phyloP scores from a whole-genome alignment of 2,888 invertebrate species.

The Perithous albicinctus region DNA sequence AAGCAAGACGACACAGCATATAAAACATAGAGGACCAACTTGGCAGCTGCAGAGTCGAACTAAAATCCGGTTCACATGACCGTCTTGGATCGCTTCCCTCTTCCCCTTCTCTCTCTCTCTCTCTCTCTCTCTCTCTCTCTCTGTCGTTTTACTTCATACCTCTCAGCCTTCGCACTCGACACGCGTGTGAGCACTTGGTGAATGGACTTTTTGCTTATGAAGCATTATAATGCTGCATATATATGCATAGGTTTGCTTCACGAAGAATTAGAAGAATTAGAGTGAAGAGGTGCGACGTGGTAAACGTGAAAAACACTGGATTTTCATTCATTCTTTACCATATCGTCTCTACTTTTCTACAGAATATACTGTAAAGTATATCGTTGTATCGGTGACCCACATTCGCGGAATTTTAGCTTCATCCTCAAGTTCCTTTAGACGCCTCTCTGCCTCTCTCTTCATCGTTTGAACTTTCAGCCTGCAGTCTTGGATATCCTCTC shows the following conservation, averaged over 20 bases:
- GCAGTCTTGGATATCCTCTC: conserved; percentile 5
- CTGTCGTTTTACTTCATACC: background rate
- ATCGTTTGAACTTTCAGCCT: conserved; percentile 11
- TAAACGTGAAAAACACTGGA: conserved; percentile 76
- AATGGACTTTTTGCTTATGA: conserved; percentile 17
- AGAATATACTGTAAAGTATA: conserved; percentile 35
- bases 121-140: conserved; percentile 12
- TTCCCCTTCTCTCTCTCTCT: conserved; percentile 28
- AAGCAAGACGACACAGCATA: conserved; percentile 32
- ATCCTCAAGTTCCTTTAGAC: background rate
- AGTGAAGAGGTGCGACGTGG: conserved; percentile 40
- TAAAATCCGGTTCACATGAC: conserved; percentile 82
- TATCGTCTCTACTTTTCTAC: conserved; percentile 36
- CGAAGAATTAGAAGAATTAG: conserved; percentile 32
- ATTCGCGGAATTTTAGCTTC: conserved; percentile 73
- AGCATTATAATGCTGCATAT: conserved; percentile 14
- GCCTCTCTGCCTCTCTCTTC: no score
- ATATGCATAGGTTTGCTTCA: background rate
- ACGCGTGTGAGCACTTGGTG: conserved; percentile 29
- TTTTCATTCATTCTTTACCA: conserved; percentile 76
- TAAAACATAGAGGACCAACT: conserved; percentile 59
- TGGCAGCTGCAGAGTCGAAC: conserved; percentile 76
- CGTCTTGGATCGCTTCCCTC: conserved; percentile 64
- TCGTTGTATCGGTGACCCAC: conserved; percentile 72
- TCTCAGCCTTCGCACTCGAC: conserved; percentile 24